A percentile compares a stretch with the other conserved stretches of the same genome.
These are phyloP conservation scores for Mesembrinibis cayennensis DNA, from an alignment of 2,113 vertebrate species.

Conservation along the genomic window DNA sequence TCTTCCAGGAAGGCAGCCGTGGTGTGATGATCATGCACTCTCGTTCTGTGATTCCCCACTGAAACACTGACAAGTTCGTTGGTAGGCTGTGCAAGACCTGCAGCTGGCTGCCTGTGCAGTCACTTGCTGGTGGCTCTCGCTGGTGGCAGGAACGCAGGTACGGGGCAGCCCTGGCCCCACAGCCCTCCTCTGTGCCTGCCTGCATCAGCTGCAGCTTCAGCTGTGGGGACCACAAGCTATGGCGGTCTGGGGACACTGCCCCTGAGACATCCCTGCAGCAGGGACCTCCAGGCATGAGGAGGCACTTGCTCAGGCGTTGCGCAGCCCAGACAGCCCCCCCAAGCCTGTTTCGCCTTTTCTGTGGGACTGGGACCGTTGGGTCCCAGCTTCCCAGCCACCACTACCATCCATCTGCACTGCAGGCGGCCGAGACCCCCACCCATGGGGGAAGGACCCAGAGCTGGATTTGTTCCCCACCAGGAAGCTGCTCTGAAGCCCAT, in stretches of 20 bases:
- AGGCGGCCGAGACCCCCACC: fast-evolving
- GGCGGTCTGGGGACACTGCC: background rate
- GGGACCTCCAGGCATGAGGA: background rate
- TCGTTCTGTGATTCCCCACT: background rate
- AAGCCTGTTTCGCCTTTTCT: background rate
- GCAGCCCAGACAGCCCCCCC: background rate
- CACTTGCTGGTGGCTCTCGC: fast-evolving
- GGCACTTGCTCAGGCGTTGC: background rate
- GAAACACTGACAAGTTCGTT: background rate
- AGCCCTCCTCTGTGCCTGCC: background rate
- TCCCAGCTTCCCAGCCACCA: background rate
- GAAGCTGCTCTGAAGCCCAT: background rate
- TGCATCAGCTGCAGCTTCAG: background rate
- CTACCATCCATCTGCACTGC: too few species aligned
- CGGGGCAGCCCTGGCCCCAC: background rate
- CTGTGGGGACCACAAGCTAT: fast-evolving
- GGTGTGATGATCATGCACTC: background rate
- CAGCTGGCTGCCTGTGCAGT: background rate
- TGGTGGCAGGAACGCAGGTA: background rate
- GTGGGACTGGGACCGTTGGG: fast-evolving
- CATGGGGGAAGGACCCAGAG: background rate
- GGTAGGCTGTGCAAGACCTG: background rate
- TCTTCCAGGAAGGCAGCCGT: background rate
- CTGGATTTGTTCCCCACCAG: background rate
- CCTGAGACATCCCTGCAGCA: background rate